Evolutionary conservation across 2,797 vertebrate species (phyloP).

Genomic region (Neosilurus mollespiculum): DNA sequence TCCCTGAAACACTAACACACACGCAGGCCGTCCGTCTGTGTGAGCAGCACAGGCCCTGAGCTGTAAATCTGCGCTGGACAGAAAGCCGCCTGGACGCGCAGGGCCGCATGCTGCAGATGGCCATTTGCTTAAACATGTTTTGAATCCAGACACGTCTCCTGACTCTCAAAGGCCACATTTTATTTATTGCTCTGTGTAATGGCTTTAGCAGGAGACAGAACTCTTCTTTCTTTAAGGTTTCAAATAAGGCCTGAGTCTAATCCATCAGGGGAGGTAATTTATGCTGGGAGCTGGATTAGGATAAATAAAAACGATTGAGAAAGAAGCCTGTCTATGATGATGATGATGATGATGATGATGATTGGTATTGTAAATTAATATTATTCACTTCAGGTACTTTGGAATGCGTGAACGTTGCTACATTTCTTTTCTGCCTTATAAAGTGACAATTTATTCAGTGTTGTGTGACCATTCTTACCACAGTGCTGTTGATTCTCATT

Average conservation of each 20-base stretch:
- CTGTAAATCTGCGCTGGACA: slow-evolving; percentile 64
- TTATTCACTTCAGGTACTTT: neutral
- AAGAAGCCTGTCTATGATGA: too few relatives aligned
- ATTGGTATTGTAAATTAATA: neutral
- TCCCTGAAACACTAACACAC: neutral
- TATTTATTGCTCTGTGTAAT: slow-evolving; percentile 22
- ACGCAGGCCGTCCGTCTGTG: slow-evolving; percentile 1
- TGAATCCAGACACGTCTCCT: slow-evolving; percentile 56
- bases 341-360: too few relatives aligned
- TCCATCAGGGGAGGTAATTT: neutral
- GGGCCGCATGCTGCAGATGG: slow-evolving; percentile 59
- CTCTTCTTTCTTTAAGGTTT: too few relatives aligned
- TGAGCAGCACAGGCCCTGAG: slow-evolving; percentile 41
- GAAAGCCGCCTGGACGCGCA: slow-evolving; percentile 57
- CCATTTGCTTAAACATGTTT: slow-evolving; percentile 54
- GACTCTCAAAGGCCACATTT: slow-evolving; percentile 47
- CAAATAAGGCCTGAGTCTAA: slow-evolving; percentile 7
- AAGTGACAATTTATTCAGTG: slow-evolving; percentile 3
- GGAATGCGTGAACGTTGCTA: neutral
- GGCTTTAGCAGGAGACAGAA: neutral
- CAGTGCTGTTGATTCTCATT: neutral
- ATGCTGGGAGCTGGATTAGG: neutral
- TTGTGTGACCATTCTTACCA: neutral
- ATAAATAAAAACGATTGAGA: neutral
- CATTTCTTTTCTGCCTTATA: neutral